Base-by-base conservation (phyloP, 2,113 vertebrate species). In the Vireo altiloquus region DNA sequence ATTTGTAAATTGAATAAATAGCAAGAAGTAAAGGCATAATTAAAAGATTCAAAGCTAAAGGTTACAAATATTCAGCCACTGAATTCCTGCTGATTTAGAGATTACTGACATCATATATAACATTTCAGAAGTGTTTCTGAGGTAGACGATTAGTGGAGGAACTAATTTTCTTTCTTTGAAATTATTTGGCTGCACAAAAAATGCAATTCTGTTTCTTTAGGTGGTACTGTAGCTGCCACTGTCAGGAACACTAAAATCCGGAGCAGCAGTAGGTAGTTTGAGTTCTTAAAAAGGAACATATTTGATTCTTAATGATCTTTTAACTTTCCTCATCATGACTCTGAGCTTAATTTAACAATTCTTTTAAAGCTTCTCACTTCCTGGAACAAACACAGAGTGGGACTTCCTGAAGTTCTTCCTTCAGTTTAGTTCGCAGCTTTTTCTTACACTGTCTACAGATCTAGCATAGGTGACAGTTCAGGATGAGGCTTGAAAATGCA, bases 1-100 rank as follows among this genome's bases (percentile, higher is more conserved):
- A 91, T 92, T 57, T 84, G 85, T 70, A 93, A 81, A 89, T 85
- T 25, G 82, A 77, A 95, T 96, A 95, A 96, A 95, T 23, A 94
- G 46, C 82, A 87, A 65, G 66, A 95, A 18, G 64, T 92, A 95
- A 93, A 95, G 94, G 35, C 30, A 49, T 89, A 97, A 94, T 82
- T 95, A 74, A 82, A 89, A 94, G 39, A 93, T 94, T 87, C 71
- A 78, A 60, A 69, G 35, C 31, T 69, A 92, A 91, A 95, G 56
- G 76, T 92, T 94, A 88, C 30, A 77, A 13, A 60, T 52, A 91
- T 72, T 90, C 31, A 71, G 28, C 40, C 35, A 65, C 27, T 72
- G 44, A 81, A 90, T 88, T 91, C 78, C 77, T 89, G 65, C 72
- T 84, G 59, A 14, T 61, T 92, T 65, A 92, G 59, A 95, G 63